phyloP scores from a whole-genome alignment of 2,888 invertebrate genomes.

The Drosophila nr. perissopoda region DNA sequence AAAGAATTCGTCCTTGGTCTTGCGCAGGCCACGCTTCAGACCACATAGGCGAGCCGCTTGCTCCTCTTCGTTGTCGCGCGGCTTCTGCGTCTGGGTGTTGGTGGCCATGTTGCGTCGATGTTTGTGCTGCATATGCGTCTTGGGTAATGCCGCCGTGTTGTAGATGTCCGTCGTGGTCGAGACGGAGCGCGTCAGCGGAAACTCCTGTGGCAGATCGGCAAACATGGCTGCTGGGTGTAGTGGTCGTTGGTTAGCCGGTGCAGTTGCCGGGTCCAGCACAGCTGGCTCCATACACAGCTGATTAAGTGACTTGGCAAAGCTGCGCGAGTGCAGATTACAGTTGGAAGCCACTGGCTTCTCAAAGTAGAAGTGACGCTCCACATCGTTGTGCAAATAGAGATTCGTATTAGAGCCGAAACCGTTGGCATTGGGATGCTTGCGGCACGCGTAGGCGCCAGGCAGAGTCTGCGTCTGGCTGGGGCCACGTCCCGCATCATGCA shows the following conservation, averaged over 20 bases:
- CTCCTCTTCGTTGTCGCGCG: conserved; percentile 46
- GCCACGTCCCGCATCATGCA: conserved; percentile 58
- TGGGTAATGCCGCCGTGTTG: conserved; percentile 26
- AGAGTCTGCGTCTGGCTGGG: conserved; percentile 54
- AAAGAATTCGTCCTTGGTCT: conserved; percentile 84
- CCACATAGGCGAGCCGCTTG: conserved; percentile 76
- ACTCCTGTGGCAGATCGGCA: conserved; percentile 80
- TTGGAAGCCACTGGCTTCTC: conserved; percentile 82
- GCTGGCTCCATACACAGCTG: conserved; percentile 83
- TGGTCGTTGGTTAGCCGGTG: conserved; percentile 11
- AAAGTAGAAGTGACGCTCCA: conserved; percentile 81
- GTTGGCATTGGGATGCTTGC: conserved; percentile 68
- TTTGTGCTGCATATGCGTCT: conserved; percentile 42
- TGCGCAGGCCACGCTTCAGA: conserved; percentile 81
- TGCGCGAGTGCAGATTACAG: conserved; percentile 83
- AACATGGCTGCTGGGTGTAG: conserved; percentile 57
- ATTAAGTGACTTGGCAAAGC: conserved; percentile 84
- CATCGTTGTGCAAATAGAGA: conserved; percentile 66
- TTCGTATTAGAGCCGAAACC: conserved; percentile 62
- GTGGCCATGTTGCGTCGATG: conserved; percentile 78
- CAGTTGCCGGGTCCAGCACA: conserved; percentile 40
- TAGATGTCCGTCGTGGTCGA: conserved; percentile 84
- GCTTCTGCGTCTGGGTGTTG: conserved; percentile 60
- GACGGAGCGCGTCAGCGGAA: conserved; percentile 84
- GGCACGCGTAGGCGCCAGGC: conserved; percentile 65